phyloP scores from a whole-genome alignment of 2,888 invertebrate genomes.

The Terebella lapidaria region DNA sequence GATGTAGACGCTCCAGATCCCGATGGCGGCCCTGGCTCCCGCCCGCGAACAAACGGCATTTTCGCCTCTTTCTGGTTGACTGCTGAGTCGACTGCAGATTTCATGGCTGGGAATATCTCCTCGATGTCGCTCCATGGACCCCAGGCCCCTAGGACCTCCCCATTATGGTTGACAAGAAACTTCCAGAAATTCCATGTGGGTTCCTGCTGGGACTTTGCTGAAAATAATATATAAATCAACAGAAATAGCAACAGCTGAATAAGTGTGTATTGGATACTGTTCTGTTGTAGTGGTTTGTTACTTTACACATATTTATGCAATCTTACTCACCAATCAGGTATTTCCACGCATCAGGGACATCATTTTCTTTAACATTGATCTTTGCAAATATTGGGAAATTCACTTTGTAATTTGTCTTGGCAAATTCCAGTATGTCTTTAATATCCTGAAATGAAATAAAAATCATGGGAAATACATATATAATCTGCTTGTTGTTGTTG shows the following conservation, averaged over 20 bases:
- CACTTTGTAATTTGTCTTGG: conserved; percentile 43
- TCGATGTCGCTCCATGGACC: conserved; percentile 44
- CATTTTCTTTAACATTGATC: conserved; percentile 49
- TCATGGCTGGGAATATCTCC: conserved; percentile 13
- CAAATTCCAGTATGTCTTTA: conserved; percentile 50
- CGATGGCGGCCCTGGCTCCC: neutral
- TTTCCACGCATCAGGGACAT: conserved; percentile 11
- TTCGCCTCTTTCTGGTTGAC: neutral
- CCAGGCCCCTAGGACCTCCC: conserved; percentile 54
- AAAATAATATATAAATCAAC: conserved; percentile 4
- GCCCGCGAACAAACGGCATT: neutral
- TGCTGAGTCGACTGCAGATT: conserved; percentile 11
- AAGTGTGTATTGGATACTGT: neutral
- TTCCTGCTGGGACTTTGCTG: conserved; percentile 35
- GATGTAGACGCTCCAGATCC: too few relatives aligned
- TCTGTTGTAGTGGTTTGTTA: neutral
- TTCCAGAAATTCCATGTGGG: conserved; percentile 60
- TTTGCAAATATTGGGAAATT: conserved; percentile 57
- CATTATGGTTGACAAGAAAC: conserved; percentile 55
- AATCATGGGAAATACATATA: neutral
- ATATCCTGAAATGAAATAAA: conserved; percentile 36
- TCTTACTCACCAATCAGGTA: too few relatives aligned
- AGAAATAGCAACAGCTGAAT: too few relatives aligned
- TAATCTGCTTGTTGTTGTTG: too few relatives aligned
- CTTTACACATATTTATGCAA: neutral